These are phyloP conservation scores for Pseudomugil gertrudae DNA, from an alignment of 2,797 vertebrate species.

Conservation along the genomic window DNA sequence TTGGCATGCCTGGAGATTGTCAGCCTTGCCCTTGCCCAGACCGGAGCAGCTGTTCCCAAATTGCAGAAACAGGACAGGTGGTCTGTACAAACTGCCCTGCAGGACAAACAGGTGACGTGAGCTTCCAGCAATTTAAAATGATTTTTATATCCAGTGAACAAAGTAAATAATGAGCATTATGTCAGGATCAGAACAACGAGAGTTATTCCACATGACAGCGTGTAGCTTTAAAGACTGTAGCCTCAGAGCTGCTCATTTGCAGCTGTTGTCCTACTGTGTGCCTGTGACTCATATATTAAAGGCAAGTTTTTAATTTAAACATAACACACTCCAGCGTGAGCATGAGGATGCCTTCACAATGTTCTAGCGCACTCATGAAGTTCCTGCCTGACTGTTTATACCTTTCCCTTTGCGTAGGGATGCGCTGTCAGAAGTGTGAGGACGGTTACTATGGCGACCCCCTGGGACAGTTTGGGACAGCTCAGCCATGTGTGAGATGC, in stretches of 20 bases:
- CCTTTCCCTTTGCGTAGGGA: conserved; percentile 76
- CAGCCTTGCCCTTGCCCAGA: conserved; percentile 89
- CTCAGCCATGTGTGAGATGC: conserved; percentile 82
- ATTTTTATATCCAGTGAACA: conserved; percentile 4
- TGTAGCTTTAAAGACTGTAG: conserved; percentile 5
- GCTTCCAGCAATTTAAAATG: conserved; percentile 11
- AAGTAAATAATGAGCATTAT: conserved; percentile 20
- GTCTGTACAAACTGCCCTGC: conserved; percentile 90
- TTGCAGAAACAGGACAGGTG: conserved; percentile 83
- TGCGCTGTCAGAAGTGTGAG: conserved; percentile 89
- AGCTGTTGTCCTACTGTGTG: conserved; percentile 1
- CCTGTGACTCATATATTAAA: conserved; percentile 14
- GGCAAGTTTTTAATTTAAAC: conserved; percentile 29
- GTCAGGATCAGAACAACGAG: conserved; percentile 26
- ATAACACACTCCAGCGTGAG: conserved; percentile 8
- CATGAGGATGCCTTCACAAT: conserved; percentile 19
- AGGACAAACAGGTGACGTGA: conserved; percentile 87
- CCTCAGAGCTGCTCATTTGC: conserved; percentile 18
- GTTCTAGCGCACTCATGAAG: conserved; percentile 16
- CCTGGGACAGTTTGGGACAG: conserved; percentile 78
- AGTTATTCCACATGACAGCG: conserved; percentile 4
- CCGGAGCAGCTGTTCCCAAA: conserved; percentile 80
- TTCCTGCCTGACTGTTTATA: conserved; percentile 13
- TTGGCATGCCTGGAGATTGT: conserved; percentile 82
- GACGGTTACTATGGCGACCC: conserved; percentile 93